Percentiles rank a stretch among this genome's conserved stretches.
Evolutionary conservation across 2,113 vertebrate species (phyloP).

Genomic region (Perca schrenkii): DNA sequence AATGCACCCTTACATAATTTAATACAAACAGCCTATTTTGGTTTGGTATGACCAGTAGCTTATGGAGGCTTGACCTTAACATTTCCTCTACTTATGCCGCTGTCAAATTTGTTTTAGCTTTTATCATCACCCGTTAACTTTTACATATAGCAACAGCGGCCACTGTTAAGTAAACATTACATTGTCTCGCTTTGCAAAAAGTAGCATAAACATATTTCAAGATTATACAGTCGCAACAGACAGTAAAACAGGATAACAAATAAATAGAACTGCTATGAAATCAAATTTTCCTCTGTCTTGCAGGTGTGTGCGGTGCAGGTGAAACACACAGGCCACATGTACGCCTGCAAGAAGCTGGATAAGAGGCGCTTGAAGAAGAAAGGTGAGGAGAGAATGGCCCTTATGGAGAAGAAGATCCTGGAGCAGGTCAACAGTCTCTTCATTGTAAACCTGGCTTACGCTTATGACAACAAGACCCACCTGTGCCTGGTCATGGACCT

Average conservation of each 20-base stretch:
- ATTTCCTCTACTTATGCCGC: background rate
- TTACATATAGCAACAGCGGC: background rate
- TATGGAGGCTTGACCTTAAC: background rate
- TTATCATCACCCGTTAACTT: background rate
- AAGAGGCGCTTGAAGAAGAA: slow-evolving; percentile 94
- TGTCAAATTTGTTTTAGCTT: background rate
- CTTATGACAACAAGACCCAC: slow-evolving; percentile 89
- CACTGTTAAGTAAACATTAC: background rate
- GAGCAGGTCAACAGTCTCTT: slow-evolving; percentile 92
- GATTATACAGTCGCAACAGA: background rate
- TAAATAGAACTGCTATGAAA: background rate
- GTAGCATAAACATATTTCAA: background rate
- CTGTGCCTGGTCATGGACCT: slow-evolving; percentile 95
- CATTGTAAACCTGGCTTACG: slow-evolving; percentile 90
- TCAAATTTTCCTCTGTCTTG: slow-evolving; percentile 2
- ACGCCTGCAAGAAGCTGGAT: slow-evolving; percentile 94
- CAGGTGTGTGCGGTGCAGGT: slow-evolving; percentile 95
- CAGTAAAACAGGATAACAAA: background rate
- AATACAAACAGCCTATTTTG: background rate
- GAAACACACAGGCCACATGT: slow-evolving; percentile 93
- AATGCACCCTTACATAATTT: background rate
- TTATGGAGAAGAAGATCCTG: slow-evolving; percentile 92
- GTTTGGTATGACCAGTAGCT: background rate
- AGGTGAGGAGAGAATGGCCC: slow-evolving; percentile 89
- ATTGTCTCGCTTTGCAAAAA: background rate